These are phyloP conservation scores for Colistium nudipinnis DNA, from an alignment of 2,113 vertebrate genomes.

Conservation along the genomic window DNA sequence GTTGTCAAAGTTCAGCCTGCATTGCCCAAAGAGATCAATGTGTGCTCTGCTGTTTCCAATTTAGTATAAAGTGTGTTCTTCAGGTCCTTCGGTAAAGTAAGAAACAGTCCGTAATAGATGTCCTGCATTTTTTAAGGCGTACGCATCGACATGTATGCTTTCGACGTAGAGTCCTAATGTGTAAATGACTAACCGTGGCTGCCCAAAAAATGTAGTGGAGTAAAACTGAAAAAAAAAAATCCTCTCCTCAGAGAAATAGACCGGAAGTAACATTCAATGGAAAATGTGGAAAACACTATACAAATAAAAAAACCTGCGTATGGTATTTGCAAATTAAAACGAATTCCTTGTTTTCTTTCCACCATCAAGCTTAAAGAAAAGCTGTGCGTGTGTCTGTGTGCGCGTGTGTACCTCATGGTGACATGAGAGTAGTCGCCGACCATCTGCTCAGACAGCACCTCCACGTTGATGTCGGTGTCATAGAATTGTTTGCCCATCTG, in stretches of 20 bases:
- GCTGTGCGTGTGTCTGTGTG: constrained; percentile 7
- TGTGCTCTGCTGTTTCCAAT: constrained; percentile 1
- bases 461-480: constrained; percentile 82
- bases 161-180: too few relatives aligned
- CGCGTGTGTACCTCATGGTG: constrained; percentile 77
- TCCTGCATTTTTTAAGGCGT: too few relatives aligned
- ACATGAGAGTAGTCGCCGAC: constrained; percentile 83
- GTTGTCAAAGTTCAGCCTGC: constrained; percentile 84
- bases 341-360: neutral
- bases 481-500: constrained; percentile 86
- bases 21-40: neutral
- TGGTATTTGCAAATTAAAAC: too few relatives aligned
- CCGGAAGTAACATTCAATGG: too few relatives aligned
- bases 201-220: too few relatives aligned
- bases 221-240: too few relatives aligned
- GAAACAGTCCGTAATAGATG: neutral
- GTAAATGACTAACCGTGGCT: too few relatives aligned
- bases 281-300: too few relatives aligned
- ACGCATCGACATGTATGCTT: too few relatives aligned
- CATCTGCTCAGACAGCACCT: constrained; percentile 83
- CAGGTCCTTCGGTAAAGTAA: neutral
- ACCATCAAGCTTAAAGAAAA: neutral
- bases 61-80: neutral
- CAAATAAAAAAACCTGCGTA: too few relatives aligned
- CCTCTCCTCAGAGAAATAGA: too few relatives aligned